phyloP scores from a whole-genome alignment of 2,888 invertebrate species.

The Drosophila percnosoma region DNA sequence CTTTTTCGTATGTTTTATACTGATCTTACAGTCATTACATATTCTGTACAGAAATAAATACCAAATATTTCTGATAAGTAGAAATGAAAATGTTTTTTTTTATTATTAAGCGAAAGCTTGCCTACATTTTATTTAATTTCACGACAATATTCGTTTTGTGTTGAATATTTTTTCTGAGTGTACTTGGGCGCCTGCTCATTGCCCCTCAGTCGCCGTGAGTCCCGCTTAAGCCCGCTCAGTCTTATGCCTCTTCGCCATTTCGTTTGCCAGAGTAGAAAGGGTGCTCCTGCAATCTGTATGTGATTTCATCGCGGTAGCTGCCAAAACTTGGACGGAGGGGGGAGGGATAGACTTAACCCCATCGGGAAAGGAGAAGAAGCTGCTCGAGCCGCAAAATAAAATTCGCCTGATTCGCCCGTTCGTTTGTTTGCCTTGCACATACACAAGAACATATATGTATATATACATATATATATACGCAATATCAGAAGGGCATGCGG shows the following conservation, averaged over 20 bases:
- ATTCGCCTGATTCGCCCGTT: slow-evolving; percentile 30
- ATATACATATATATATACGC: slow-evolving; percentile 1
- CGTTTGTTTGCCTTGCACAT: slow-evolving; percentile 62
- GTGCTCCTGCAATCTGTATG: slow-evolving; percentile 16
- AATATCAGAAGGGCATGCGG: not conserved
- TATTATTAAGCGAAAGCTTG: too few species aligned
- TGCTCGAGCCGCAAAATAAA: slow-evolving; percentile 50
- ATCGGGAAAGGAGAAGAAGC: not conserved
- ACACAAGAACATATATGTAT: slow-evolving; percentile 37
- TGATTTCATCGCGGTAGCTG: slow-evolving; percentile 15
- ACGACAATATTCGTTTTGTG: not conserved
- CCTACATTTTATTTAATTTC: not conserved
- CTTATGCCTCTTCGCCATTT: slow-evolving; percentile 38
- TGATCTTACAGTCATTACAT: not conserved
- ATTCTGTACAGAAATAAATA: not conserved
- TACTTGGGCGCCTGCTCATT: not conserved
- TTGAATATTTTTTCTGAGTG: not conserved
- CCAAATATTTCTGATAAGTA: not conserved
- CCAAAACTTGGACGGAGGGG: slow-evolving; percentile 8
- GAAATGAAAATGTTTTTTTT: not conserved
- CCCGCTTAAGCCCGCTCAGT: not conserved
- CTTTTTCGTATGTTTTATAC: not conserved
- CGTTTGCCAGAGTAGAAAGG: slow-evolving; percentile 28
- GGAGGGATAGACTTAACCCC: slow-evolving; percentile 24
- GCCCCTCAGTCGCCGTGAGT: not conserved